Evolutionary conservation across 2,113 vertebrate species (phyloP).

Genomic region (Embiotoca jacksoni): DNA sequence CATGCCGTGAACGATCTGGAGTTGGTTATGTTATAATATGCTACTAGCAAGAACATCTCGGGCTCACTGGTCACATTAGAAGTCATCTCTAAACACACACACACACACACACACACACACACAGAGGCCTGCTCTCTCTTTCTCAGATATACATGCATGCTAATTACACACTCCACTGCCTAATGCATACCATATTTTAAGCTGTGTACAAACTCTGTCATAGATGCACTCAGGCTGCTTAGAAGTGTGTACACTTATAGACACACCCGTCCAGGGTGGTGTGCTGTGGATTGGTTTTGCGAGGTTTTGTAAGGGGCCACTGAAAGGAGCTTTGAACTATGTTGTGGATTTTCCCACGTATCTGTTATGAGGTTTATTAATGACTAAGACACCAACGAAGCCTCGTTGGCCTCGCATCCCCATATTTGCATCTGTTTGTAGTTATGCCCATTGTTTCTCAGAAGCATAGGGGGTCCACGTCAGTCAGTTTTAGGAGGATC

Average conservation of each 20-base stretch:
- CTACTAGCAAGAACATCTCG: constrained; percentile 71
- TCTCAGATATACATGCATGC: constrained; percentile 36
- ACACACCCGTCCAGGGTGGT: constrained; percentile 21
- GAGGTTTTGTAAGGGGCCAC: constrained; percentile 55
- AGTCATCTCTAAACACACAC: constrained; percentile 22
- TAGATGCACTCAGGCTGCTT: constrained; percentile 34
- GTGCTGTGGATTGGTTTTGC: constrained; percentile 52
- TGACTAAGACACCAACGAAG: constrained; percentile 33
- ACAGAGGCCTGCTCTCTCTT: constrained; percentile 7
- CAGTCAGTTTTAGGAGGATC: not conserved
- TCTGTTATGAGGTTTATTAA: constrained; percentile 67
- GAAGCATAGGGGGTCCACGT: not conserved
- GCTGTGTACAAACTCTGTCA: constrained; percentile 27
- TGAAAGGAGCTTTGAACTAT: constrained; percentile 56
- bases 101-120: not conserved
- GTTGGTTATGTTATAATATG: constrained; percentile 71
- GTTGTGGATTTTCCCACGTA: constrained; percentile 71
- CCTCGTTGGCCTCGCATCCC: constrained; percentile 16
- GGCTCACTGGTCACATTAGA: constrained; percentile 67
- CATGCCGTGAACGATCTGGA: constrained; percentile 61
- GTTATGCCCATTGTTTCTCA: constrained; percentile 41
- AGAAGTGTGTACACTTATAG: constrained; percentile 27
- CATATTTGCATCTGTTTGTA: constrained; percentile 34
- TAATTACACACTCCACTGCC: constrained; percentile 55
- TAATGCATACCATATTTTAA: constrained; percentile 48